A percentile compares a stretch with the other conserved stretches of the same genome.
These are phyloP conservation scores for Cotesia typhae DNA, from an alignment of 1,140 invertebrate genomes.

Conservation along the genomic window DNA sequence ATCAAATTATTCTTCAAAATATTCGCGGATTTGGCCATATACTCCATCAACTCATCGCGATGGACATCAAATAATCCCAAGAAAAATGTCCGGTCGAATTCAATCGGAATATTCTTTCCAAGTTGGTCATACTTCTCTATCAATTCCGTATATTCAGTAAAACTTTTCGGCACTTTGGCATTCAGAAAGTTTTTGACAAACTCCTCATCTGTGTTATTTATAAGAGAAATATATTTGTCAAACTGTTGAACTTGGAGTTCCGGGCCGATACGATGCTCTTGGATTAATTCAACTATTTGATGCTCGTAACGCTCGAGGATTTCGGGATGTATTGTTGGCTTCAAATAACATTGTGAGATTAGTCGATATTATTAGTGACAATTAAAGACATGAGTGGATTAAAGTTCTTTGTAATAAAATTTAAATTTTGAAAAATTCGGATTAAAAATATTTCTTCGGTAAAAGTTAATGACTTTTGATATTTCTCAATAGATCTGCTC, in stretches of 20 bases:
- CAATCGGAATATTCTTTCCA: constrained; percentile 71
- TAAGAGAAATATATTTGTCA: constrained; percentile 81
- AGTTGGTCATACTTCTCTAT: constrained; percentile 75
- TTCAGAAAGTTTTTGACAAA: constrained; percentile 76
- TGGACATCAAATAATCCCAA: constrained; percentile 89
- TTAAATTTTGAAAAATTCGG: too few relatives aligned
- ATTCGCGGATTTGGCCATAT: constrained; percentile 75
- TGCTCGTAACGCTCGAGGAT: constrained; percentile 69
- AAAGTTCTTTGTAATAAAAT: too few relatives aligned
- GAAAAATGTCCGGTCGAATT: constrained; percentile 74
- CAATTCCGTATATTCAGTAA: constrained; percentile 74
- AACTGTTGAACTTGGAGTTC: constrained; percentile 78
- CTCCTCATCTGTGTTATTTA: constrained; percentile 77
- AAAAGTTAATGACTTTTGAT: too few relatives aligned
- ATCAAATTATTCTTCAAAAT: constrained; percentile 77
- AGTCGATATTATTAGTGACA: constrained; percentile 1
- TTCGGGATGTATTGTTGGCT: constrained; percentile 76
- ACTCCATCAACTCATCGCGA: constrained; percentile 79
- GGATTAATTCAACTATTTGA: constrained; percentile 70
- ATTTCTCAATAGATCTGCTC: too few relatives aligned
- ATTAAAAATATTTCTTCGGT: too few relatives aligned
- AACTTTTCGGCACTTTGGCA: constrained; percentile 67
- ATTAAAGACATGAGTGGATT: not conserved
- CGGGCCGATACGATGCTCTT: constrained; percentile 76
- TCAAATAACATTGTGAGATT: constrained; percentile 41